Percentiles rank a stretch among this genome's conserved stretches.
Evolutionary conservation across 2,888 invertebrate species (phyloP).

Genomic region (Chrysolina oricalcia): DNA sequence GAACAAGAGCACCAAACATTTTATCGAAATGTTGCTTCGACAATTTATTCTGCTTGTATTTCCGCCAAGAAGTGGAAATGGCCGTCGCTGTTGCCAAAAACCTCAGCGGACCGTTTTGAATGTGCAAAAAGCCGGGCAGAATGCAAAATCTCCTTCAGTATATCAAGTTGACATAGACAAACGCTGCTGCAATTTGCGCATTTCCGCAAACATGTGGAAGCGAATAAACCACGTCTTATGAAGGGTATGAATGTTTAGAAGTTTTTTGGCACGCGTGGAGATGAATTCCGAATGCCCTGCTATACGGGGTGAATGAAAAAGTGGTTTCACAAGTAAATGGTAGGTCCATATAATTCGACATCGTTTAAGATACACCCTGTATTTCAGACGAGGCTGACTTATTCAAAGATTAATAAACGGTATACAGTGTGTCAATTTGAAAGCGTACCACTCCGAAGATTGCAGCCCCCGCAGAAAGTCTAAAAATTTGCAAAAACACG

Average conservation of each 20-base stretch:
- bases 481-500: no score
- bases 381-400: no score
- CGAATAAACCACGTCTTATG: slow-evolving; percentile 52
- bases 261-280: slow-evolving; percentile 39
- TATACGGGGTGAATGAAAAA: background rate
- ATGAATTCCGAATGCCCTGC: background rate
- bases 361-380: no score
- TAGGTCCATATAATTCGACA: no score
- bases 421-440: no score
- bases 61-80: slow-evolving; percentile 57
- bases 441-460: no score
- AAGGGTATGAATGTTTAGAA: slow-evolving; percentile 41
- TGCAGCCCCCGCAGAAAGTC: no score
- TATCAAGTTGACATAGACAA: slow-evolving; percentile 61
- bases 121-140: slow-evolving; percentile 55
- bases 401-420: no score
- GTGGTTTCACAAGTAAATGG: no score
- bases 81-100: slow-evolving; percentile 55
- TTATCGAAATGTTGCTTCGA: slow-evolving; percentile 21
- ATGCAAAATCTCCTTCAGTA: slow-evolving; percentile 62
- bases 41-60: slow-evolving; percentile 48
- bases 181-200: slow-evolving; percentile 62
- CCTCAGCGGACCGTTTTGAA: slow-evolving; percentile 56
- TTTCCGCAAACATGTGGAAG: slow-evolving; percentile 59
- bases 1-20: slow-evolving; percentile 4